Evolutionary conservation across 2,888 invertebrate species (phyloP).

Genomic region (Scrobipalpa atriplicella): DNA sequence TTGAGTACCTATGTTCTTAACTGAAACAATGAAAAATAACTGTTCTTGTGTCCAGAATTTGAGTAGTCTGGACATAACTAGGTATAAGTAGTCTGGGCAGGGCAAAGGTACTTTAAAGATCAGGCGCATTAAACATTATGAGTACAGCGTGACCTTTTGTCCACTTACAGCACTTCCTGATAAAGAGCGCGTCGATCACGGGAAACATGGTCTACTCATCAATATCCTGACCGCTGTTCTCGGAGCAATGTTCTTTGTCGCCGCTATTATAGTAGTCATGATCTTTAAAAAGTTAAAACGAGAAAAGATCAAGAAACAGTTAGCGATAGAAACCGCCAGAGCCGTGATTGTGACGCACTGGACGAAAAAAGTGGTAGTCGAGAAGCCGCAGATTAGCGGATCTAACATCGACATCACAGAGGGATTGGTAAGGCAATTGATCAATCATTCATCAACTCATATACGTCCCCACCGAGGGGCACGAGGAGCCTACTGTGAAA

Average conservation of each 20-base stretch:
- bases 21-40: too few species aligned
- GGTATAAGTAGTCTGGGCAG: too few species aligned
- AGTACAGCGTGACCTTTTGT: neutral
- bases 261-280: conserved; percentile 84
- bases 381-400: conserved; percentile 88
- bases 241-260: conserved; percentile 83
- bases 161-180: conserved; percentile 58
- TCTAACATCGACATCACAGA: conserved; percentile 68
- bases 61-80: too few species aligned
- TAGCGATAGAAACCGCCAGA: conserved; percentile 90
- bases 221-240: conserved; percentile 84
- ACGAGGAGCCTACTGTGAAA: too few species aligned
- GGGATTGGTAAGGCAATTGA: conserved; percentile 78
- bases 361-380: conserved; percentile 95
- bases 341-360: conserved; percentile 93
- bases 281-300: conserved; percentile 87
- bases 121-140: neutral
- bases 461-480: too few species aligned
- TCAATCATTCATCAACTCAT: neutral
- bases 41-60: too few species aligned
- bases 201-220: conserved; percentile 80
- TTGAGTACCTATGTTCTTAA: too few species aligned
- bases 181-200: conserved; percentile 41
- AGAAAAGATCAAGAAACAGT: conserved; percentile 90
- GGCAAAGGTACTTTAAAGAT: neutral